Evolutionary conservation across 1,140 invertebrate genomes (phyloP).

Genomic region (Heliconius eleuchia): DNA sequence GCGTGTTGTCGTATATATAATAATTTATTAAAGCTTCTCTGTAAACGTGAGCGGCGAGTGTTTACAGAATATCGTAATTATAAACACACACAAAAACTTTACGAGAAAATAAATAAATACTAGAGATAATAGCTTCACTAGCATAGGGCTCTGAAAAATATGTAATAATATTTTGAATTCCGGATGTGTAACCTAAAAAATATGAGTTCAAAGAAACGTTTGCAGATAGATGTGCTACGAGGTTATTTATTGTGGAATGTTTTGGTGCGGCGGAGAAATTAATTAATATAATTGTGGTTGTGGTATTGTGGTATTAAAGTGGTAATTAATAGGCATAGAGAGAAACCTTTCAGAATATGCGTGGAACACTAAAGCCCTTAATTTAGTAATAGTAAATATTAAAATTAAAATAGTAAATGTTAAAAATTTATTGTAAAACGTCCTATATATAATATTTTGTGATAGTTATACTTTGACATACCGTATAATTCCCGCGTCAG

Average conservation of each 20-base stretch:
- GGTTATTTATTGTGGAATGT: not conserved
- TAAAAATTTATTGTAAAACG: too few species aligned
- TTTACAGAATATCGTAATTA: conserved; percentile 40
- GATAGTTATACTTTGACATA: not conserved
- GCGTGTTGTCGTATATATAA: conserved; percentile 34
- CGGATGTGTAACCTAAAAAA: not conserved
- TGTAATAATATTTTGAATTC: not conserved
- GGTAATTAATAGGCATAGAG: too few species aligned
- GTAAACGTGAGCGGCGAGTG: conserved; percentile 35
- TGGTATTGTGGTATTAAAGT: too few species aligned
- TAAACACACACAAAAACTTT: conserved; percentile 37
- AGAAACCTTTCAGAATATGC: not conserved
- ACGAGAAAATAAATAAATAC: conserved; percentile 37
- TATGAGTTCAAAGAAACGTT: not conserved
- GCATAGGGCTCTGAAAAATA: conserved; percentile 15
- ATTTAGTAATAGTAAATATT: conserved; percentile 21
- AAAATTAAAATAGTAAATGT: not conserved
- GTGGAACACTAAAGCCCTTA: not conserved
- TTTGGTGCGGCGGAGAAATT: not conserved
- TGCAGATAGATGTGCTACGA: not conserved
- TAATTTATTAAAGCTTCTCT: conserved; percentile 34
- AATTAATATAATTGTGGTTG: too few species aligned
- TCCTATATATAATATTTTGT: too few species aligned
- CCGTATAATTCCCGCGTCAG: conserved; percentile 33
- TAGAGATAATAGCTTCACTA: conserved; percentile 18